Base-by-base conservation (phyloP, 2,888 invertebrate species). In the Drosophila fulvimacula region DNA sequence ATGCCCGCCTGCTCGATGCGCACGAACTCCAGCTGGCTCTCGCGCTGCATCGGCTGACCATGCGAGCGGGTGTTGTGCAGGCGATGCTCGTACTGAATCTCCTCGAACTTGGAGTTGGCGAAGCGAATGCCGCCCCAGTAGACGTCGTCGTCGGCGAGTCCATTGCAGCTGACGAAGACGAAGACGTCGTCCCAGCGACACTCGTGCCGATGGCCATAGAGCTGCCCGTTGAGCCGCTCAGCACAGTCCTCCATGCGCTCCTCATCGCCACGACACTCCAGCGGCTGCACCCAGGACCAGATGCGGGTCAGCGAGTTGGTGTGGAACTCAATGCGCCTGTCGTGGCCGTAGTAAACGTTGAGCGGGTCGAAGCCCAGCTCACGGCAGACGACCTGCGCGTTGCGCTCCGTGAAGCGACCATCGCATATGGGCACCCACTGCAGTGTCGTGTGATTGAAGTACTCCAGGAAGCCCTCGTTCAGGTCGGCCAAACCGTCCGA, bases 381-480 rank as follows among this genome's bases (percentile, higher is more conserved):
- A 24, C 97, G 94, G 90, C 99, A 99, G 0, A 98, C 98, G 0
- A 99, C 99, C 93, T 98, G 96, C 5, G 98, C 99, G 91, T 99
- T 99, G 84, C 98, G 94, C 91, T 99, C 98, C 0, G 98, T 98
- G 91, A 99, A 99, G 67, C 98, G 94, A 48, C 95, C 95, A 92
- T 99, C 99, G 92, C 99, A 99, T 93, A 99, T 95, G 0, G 99
- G 98, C 38, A 98, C 97, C 98, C 98, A 99, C 90, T 99, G 98
- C 19, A 97, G 93, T 0, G 98, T 98, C 2, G 99, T 99, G 79
- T 94, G 95, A 90, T 99, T 99, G 91, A 97, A 99, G 90, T 98
- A 96, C 93, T 99, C 98, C 68, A 99, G 92, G 89, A 98, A 99
- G 6, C 99, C 99, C 94, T 96, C 95, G 82, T 95, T 94, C 1